Conservation (phyloP, 2,888 invertebrate species). For the Trilocha varians region DNA sequence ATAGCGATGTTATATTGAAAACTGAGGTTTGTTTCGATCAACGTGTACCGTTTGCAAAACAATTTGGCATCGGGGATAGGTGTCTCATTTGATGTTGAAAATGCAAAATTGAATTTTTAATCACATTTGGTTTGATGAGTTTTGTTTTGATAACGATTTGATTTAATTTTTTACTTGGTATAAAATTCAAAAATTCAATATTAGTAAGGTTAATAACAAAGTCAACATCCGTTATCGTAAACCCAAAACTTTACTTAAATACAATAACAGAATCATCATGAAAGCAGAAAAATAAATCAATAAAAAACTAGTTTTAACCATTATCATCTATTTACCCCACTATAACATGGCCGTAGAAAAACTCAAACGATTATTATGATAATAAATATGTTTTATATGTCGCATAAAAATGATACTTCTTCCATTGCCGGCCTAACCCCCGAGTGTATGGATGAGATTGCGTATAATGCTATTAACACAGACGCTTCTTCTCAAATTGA, state of each 20-base stretch:
- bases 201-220: no score
- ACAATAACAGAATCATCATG: background rate
- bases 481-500: conserved; percentile 73
- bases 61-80: no score
- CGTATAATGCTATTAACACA: conserved; percentile 74
- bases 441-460: conserved; percentile 74
- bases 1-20: conserved; percentile 54
- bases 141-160: background rate
- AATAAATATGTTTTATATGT: conserved; percentile 74
- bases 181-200: no score
- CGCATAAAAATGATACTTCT: conserved; percentile 69
- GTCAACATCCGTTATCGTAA: conserved; percentile 4
- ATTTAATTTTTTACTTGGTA: background rate
- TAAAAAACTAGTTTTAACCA: conserved; percentile 32
- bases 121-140: no score
- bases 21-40: conserved; percentile 30
- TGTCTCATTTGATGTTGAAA: no score
- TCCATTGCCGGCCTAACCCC: conserved; percentile 62
- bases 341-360: conserved; percentile 57
- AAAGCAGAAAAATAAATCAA: conserved; percentile 21
- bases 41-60: conserved; percentile 32
- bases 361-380: conserved; percentile 68
- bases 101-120: no score
- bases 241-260: background rate
- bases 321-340: conserved; percentile 55